These are phyloP conservation scores for Chiloscyllium punctatum DNA, from an alignment of 2,797 vertebrate species.

Conservation along the genomic window DNA sequence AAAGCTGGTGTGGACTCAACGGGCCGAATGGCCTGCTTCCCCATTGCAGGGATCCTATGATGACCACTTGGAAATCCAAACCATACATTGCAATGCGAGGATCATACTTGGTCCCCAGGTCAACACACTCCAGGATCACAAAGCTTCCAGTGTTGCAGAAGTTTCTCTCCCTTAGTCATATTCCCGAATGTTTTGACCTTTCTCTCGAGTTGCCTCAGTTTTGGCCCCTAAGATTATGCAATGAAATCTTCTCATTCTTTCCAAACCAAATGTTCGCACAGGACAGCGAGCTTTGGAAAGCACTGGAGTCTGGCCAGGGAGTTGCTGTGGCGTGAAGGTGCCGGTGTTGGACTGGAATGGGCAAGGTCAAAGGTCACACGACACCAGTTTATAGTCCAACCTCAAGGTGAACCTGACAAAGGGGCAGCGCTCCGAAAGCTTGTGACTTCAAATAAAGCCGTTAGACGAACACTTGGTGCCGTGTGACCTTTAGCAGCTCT, in stretches of 20 bases:
- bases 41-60: too few relatives aligned
- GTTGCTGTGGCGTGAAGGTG: not conserved
- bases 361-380: too few relatives aligned
- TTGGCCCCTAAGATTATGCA: constrained; percentile 97
- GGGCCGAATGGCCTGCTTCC: too few relatives aligned
- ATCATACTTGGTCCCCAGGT: constrained; percentile 96
- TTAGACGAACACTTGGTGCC: too few relatives aligned
- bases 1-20: too few relatives aligned
- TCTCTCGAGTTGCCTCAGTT: constrained; percentile 96
- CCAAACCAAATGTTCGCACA: constrained; percentile 93
- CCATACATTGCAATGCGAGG: constrained; percentile 98
- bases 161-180: constrained; percentile 95
- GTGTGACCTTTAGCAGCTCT: constrained; percentile 18
- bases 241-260: constrained; percentile 98
- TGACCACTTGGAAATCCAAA: constrained; percentile 95
- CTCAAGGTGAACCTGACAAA: too few relatives aligned
- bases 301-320: constrained; percentile 38
- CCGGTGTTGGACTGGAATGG: too few relatives aligned
- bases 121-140: constrained; percentile 97
- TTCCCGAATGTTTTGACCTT: constrained; percentile 94
- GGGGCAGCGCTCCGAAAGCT: too few relatives aligned
- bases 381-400: too few relatives aligned
- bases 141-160: constrained; percentile 98
- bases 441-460: too few relatives aligned
- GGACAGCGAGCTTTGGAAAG: constrained; percentile 65